A percentile compares a stretch with the other conserved stretches of the same genome.
Evolutionary conservation across 1,140 invertebrate genomes (phyloP).

Genomic region (Lucilia sericata): DNA sequence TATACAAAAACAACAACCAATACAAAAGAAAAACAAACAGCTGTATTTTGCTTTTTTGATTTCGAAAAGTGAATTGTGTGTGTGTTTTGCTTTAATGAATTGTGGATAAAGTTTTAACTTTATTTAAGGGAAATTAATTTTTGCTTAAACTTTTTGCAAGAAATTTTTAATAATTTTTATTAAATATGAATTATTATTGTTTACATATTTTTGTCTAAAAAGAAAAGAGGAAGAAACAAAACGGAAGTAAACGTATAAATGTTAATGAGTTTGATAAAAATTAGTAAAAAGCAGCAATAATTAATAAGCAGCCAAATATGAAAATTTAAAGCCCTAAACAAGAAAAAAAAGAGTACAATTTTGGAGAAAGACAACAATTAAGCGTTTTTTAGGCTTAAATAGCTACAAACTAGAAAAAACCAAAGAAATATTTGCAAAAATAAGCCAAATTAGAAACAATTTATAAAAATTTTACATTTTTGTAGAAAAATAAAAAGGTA

Average conservation of each 20-base stretch:
- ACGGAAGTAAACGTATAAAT: neutral
- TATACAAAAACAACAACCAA: conserved; percentile 1
- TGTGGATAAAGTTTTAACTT: conserved; percentile 23
- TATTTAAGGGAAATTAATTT: neutral
- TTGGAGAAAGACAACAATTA: too few species aligned
- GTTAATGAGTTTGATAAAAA: neutral
- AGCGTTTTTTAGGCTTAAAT: too few species aligned
- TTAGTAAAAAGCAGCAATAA: too few species aligned
- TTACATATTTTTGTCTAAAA: too few species aligned
- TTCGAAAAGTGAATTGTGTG: neutral
- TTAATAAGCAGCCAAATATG: too few species aligned
- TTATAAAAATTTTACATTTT: too few species aligned
- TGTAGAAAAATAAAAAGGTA: too few species aligned
- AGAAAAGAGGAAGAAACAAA: neutral
- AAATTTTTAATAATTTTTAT: neutral
- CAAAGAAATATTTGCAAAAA: too few species aligned
- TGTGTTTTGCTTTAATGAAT: conserved; percentile 29
- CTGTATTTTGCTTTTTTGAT: neutral
- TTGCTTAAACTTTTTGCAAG: neutral
- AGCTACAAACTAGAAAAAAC: too few species aligned
- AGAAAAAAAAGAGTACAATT: too few species aligned
- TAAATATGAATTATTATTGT: neutral
- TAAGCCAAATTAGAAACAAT: too few species aligned
- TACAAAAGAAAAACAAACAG: neutral
- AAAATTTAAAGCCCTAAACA: too few species aligned